Conservation (phyloP, 2,797 vertebrate species). For the Masticophis lateralis region DNA sequence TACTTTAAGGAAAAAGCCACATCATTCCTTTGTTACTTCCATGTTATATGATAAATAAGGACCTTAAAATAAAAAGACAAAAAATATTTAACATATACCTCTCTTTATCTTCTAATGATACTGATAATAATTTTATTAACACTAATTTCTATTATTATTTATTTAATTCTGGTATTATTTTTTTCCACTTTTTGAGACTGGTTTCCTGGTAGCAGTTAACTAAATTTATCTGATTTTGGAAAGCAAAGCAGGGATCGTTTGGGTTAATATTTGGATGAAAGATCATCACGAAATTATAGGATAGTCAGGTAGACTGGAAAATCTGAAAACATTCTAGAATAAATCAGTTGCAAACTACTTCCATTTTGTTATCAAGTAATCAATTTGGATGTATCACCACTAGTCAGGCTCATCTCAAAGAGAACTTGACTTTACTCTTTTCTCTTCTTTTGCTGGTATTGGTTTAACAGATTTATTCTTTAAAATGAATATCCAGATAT, state of each 20-base stretch:
- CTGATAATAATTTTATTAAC: background rate
- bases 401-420: background rate
- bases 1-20: background rate
- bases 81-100: background rate
- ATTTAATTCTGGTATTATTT: background rate
- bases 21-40: background rate
- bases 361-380: background rate
- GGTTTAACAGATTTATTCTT: background rate
- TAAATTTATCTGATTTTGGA: background rate
- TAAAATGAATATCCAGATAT: background rate
- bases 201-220: background rate
- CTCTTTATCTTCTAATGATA: background rate
- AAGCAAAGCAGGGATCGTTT: background rate
- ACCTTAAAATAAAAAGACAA: conserved; percentile 7
- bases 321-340: background rate
- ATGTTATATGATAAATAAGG: conserved; percentile 5
- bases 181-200: background rate
- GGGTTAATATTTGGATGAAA: background rate
- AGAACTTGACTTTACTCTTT: background rate
- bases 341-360: background rate
- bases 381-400: background rate
- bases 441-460: background rate
- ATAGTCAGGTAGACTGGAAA: background rate
- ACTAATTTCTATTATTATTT: background rate
- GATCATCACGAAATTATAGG: background rate